Evolutionary conservation across 2,113 vertebrate species (phyloP), one percentile per base, ranked within the genome.

Genomic region (Pygoscelis antarcticus): DNA sequence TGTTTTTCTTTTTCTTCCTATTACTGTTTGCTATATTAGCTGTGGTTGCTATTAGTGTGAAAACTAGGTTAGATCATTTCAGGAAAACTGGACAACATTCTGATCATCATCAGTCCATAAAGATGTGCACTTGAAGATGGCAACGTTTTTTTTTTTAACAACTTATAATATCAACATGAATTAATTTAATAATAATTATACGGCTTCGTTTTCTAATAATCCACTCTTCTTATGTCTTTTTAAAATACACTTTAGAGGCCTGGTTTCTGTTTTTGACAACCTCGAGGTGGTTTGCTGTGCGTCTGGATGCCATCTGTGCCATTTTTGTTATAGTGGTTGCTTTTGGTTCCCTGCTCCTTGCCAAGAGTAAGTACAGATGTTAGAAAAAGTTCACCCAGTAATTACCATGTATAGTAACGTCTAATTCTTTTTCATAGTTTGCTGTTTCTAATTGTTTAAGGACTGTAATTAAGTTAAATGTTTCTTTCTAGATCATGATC

Each of bases 181-280:
- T 66, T 84, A 71, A 74, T 78, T 61, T 70, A 38, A 18, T 74
- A 57, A 49, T 80, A 57, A 70, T 72, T 87, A 61, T 30, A 3
- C 22, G 46, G 9, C 30, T 66, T 82, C 32, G 27, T 54, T 90
- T 32, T 83, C 65, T 92, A 89, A 91, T 92, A 82, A 76, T 26
- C 42, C 66, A 9, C 69, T 82, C 8, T 26, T 83, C 34, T 92
- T 94, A 26, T 78, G 77, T 66, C 87, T 95, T 93, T 21, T 22
- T 86, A 42, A 66, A 92, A 95, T 77, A 26, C 34, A 75, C 57
- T 96, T 88, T 96, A 99, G 99, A 99, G 96, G 98, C 99, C 87
- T 99, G 99, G 99, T 99, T 99, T 98, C 97, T 99, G 78, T 99
- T 99, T 97, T 89, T 99, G 98, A 98, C 99, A 0, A 99, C 99